Conservation (phyloP, 2,888 invertebrate species). For the Candidula unifasciata region DNA sequence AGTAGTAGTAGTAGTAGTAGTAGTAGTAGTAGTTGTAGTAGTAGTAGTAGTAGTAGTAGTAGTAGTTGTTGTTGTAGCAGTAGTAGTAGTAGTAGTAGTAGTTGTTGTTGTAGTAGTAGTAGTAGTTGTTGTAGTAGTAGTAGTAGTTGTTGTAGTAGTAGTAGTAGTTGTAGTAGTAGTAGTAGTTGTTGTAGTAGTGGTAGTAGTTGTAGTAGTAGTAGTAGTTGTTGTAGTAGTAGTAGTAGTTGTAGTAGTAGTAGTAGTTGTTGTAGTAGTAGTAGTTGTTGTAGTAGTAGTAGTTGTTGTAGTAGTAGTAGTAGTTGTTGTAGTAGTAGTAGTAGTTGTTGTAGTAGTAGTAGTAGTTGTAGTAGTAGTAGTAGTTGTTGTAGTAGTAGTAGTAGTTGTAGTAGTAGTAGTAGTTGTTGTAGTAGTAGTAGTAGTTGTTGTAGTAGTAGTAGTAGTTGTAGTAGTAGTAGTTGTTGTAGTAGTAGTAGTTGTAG, state of each 20-base stretch:
- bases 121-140: neutral
- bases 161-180: neutral
- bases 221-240: neutral
- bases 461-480: slow-evolving; percentile 5
- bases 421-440: neutral
- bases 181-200: neutral
- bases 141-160: neutral
- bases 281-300: neutral
- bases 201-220: neutral
- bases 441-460: neutral
- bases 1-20: too few relatives aligned
- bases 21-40: neutral
- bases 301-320: neutral
- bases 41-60: slow-evolving; percentile 3
- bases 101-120: neutral
- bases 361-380: slow-evolving; percentile 3
- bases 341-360: neutral
- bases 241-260: neutral
- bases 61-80: neutral
- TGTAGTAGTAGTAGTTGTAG: slow-evolving; percentile 31
- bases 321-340: neutral
- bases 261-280: neutral
- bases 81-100: neutral
- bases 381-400: neutral
- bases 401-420: neutral